Percentiles rank a stretch among this genome's conserved stretches.
phyloP scores from a whole-genome alignment of 2,797 vertebrate genomes.

The Macropus fuliginosus region DNA sequence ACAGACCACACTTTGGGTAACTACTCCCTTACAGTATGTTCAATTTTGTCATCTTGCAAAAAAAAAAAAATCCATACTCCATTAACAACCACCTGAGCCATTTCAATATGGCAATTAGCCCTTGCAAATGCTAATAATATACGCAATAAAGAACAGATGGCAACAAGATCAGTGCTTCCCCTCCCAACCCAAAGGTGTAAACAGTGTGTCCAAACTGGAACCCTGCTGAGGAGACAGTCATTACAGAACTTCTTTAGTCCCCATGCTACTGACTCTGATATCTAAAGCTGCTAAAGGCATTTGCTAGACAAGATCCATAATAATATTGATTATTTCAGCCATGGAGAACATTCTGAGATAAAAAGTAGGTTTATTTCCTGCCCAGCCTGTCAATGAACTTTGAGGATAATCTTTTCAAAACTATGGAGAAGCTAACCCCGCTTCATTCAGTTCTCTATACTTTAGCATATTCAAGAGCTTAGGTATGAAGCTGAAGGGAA shows the following conservation, averaged over 20 bases:
- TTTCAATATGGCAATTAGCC: constrained; percentile 55
- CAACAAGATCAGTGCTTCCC: constrained; percentile 60
- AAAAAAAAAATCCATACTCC: constrained; percentile 43
- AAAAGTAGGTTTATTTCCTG: constrained; percentile 83
- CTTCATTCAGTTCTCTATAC: constrained; percentile 76
- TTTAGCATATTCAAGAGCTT: constrained; percentile 76
- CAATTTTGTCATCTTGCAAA: constrained; percentile 33
- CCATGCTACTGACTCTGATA: constrained; percentile 74
- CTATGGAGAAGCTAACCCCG: constrained; percentile 77
- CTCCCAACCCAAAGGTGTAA: constrained; percentile 70
- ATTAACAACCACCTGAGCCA: constrained; percentile 57
- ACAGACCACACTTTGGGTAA: constrained; percentile 17
- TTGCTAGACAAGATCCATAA: constrained; percentile 74
- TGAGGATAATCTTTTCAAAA: constrained; percentile 84
- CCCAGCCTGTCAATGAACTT: constrained; percentile 78
- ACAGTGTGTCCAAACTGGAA: constrained; percentile 79
- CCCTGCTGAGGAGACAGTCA: constrained; percentile 66
- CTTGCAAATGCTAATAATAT: constrained; percentile 67
- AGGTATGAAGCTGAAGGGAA: constrained; percentile 74
- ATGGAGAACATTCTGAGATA: constrained; percentile 80
- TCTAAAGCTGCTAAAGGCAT: constrained; percentile 85
- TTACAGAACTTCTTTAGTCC: constrained; percentile 68
- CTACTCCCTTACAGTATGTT: constrained; percentile 11
- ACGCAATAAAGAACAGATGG: constrained; percentile 74
- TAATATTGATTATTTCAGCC: constrained; percentile 79